phyloP scores from a whole-genome alignment of 2,888 invertebrate genomes.

The Cabera pusaria region DNA sequence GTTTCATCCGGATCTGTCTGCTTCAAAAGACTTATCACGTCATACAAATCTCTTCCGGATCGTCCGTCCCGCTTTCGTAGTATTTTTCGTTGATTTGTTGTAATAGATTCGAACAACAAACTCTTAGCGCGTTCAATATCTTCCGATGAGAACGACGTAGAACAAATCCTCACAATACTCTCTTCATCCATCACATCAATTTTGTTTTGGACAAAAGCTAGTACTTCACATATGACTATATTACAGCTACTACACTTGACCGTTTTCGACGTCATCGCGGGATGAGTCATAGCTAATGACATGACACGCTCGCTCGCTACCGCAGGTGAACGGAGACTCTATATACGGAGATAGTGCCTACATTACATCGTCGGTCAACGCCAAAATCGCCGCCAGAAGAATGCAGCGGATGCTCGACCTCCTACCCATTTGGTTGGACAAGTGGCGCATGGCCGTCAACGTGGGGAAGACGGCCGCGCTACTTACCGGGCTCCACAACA shows the following conservation, averaged over 20 bases:
- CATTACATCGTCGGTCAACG: too few relatives aligned
- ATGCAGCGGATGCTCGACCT: too few relatives aligned
- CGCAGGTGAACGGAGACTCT: too few relatives aligned
- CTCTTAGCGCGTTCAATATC: conserved; percentile 1
- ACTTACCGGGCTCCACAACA: too few relatives aligned
- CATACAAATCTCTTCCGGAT: not conserved
- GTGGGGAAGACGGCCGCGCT: too few relatives aligned
- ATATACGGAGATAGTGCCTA: too few relatives aligned
- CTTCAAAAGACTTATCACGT: not conserved
- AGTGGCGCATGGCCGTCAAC: too few relatives aligned
- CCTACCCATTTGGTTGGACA: too few relatives aligned
- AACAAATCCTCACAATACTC: not conserved
- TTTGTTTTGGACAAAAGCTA: conserved; percentile 1
- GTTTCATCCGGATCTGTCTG: not conserved
- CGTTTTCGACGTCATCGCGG: not conserved
- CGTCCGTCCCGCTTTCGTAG: not conserved
- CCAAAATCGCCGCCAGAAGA: too few relatives aligned
- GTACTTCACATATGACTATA: not conserved
- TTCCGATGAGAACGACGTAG: conserved; percentile 1
- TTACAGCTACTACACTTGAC: not conserved
- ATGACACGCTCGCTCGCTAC: too few relatives aligned
- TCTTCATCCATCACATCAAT: conserved; percentile 2
- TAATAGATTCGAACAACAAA: not conserved
- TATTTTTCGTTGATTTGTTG: not conserved
- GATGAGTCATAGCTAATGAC: too few relatives aligned